phyloP scores from a whole-genome alignment of 2,797 vertebrate genomes.

The Allobates femoralis region DNA sequence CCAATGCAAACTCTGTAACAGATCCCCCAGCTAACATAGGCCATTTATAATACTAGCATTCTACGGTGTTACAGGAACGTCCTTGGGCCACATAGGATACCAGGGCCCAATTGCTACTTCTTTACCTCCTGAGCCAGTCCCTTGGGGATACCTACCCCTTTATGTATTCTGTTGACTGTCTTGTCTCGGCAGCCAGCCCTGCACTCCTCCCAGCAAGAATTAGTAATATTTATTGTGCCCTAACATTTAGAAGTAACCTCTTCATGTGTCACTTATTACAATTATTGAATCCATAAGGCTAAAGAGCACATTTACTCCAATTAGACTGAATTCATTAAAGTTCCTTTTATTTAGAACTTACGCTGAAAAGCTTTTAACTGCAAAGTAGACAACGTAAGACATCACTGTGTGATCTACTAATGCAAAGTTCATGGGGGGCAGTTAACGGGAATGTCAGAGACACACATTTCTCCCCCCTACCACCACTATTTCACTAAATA shows the following conservation, averaged over 20 bases:
- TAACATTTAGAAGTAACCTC: background rate
- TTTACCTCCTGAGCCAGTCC: no score
- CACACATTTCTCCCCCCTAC: background rate
- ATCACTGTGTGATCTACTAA: conserved; percentile 1
- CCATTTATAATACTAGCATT: no score
- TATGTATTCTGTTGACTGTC: background rate
- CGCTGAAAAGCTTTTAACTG: conserved; percentile 24
- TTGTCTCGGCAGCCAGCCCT: background rate
- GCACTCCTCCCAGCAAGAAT: background rate
- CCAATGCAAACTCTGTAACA: no score
- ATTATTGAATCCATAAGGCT: background rate
- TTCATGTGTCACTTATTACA: background rate
- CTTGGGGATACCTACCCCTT: no score
- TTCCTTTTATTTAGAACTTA: conserved; percentile 5
- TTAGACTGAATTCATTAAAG: conserved; percentile 2
- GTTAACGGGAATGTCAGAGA: conserved; percentile 8
- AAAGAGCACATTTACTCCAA: conserved; percentile 20
- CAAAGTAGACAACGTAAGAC: background rate
- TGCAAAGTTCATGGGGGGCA: conserved; percentile 20
- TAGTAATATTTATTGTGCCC: background rate
- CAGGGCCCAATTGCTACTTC: no score
- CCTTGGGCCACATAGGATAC: no score
- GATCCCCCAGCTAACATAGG: no score
- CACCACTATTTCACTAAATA: background rate
- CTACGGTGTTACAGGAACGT: no score